These are phyloP conservation scores for Cryptotis parvus DNA, from an alignment of 2,113 vertebrate species.

Conservation along the genomic window DNA sequence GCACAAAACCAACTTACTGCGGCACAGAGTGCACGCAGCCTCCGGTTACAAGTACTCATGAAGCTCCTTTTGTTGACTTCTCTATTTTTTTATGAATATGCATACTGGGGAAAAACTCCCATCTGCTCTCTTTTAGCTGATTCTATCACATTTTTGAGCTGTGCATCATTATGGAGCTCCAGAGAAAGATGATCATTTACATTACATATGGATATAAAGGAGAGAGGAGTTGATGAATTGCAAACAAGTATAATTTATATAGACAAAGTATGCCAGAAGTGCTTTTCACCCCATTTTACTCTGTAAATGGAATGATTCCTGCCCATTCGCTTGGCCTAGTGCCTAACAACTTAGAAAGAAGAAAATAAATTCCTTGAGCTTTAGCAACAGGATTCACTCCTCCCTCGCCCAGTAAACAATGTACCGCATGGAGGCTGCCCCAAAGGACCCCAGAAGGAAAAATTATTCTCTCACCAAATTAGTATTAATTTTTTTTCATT, in stretches of 20 bases:
- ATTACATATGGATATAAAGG: conserved; percentile 75
- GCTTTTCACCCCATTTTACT: conserved; percentile 74
- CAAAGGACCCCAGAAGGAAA: neutral
- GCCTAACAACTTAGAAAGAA: conserved; percentile 57
- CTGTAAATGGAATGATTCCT: conserved; percentile 69
- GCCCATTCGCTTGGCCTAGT: conserved; percentile 68
- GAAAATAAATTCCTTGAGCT: neutral
- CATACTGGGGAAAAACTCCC: conserved; percentile 61
- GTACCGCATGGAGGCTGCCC: neutral
- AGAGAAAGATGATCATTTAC: conserved; percentile 76
- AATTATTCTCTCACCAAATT: conserved; percentile 10
- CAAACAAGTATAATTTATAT: conserved; percentile 82
- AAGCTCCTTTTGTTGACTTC: conserved; percentile 69
- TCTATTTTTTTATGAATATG: conserved; percentile 80
- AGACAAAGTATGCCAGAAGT: conserved; percentile 74
- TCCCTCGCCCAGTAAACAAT: neutral
- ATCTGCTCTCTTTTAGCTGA: conserved; percentile 80
- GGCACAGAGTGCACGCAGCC: conserved; percentile 28
- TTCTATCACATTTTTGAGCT: conserved; percentile 77
- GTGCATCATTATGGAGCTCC: conserved; percentile 68
- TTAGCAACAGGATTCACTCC: conserved; percentile 2
- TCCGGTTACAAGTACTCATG: conserved; percentile 6
- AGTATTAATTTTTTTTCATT: neutral
- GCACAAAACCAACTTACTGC: conserved; percentile 51
- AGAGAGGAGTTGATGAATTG: conserved; percentile 78